These are phyloP conservation scores for Platypus cylindrus DNA, from an alignment of 2,888 invertebrate species.

Conservation along the genomic window DNA sequence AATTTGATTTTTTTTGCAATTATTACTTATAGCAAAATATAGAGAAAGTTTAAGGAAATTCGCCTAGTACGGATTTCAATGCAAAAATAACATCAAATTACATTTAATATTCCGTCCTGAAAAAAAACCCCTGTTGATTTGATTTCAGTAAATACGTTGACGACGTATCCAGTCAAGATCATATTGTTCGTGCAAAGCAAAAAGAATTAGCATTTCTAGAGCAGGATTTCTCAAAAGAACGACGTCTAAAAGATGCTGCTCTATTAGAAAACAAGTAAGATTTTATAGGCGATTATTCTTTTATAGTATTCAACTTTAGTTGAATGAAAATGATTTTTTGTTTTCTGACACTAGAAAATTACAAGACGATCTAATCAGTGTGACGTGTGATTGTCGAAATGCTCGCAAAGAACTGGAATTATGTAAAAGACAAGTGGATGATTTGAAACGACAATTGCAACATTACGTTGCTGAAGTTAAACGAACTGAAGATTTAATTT, in stretches of 20 bases:
- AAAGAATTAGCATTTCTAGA: slow-evolving; percentile 45
- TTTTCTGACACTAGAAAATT: too few relatives aligned
- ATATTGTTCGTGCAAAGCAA: slow-evolving; percentile 39
- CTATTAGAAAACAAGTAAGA: slow-evolving; percentile 45
- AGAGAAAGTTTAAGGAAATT: too few relatives aligned
- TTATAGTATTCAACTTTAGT: too few relatives aligned
- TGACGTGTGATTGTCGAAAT: slow-evolving; percentile 47
- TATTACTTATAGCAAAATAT: too few relatives aligned
- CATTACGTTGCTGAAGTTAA: slow-evolving; percentile 73
- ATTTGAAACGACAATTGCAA: slow-evolving; percentile 62
- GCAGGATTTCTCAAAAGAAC: slow-evolving; percentile 44
- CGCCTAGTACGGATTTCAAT: too few relatives aligned
- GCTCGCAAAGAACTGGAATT: slow-evolving; percentile 55
- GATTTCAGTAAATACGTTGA: slow-evolving; percentile 24
- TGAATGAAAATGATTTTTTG: too few relatives aligned
- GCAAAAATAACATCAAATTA: too few relatives aligned
- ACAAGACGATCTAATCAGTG: slow-evolving; percentile 57
- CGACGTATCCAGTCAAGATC: slow-evolving; percentile 37
- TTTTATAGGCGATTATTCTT: too few relatives aligned
- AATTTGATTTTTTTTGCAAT: too few relatives aligned
- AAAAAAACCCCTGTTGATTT: too few relatives aligned
- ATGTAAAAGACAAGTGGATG: slow-evolving; percentile 56
- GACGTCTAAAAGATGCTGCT: slow-evolving; percentile 45
- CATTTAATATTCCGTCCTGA: too few relatives aligned
- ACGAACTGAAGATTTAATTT: slow-evolving; percentile 62